Conservation (phyloP, 2,888 invertebrate genomes). For the Agriopis leucophaearia region DNA sequence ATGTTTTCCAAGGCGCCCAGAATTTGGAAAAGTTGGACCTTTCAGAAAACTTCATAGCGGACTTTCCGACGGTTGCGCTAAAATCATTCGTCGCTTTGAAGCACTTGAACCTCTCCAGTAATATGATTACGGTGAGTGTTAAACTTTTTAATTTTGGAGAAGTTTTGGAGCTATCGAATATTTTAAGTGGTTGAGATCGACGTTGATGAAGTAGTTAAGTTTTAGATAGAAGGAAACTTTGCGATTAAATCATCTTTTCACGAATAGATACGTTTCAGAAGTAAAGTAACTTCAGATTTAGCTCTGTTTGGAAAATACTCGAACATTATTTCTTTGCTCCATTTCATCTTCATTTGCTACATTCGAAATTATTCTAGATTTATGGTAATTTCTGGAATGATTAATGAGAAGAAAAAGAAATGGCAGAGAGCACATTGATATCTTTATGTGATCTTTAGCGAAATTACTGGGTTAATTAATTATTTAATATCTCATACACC, state of each 20-base stretch:
- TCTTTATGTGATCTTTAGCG: no score
- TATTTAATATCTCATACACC: no score
- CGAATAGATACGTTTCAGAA: slow-evolving; percentile 15
- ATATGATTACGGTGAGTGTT: slow-evolving; percentile 91
- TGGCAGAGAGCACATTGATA: no score
- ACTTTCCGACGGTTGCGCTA: slow-evolving; percentile 92
- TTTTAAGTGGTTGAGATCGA: slow-evolving; percentile 38
- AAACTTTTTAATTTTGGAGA: slow-evolving; percentile 46
- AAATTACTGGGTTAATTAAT: no score
- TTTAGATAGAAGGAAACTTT: slow-evolving; percentile 40
- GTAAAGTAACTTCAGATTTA: neutral
- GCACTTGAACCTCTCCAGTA: slow-evolving; percentile 93
- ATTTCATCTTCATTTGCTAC: neutral
- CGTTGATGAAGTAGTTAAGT: slow-evolving; percentile 41
- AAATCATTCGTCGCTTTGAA: slow-evolving; percentile 90
- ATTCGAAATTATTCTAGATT: no score
- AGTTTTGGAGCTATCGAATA: slow-evolving; percentile 45
- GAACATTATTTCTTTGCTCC: neutral
- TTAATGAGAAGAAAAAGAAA: no score
- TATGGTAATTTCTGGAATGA: no score
- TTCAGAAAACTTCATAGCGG: slow-evolving; percentile 94
- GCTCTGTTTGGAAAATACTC: neutral
- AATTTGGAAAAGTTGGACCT: slow-evolving; percentile 93
- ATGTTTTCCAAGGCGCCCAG: slow-evolving; percentile 92
- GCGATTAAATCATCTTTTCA: slow-evolving; percentile 28